Evolutionary conservation across 2,888 invertebrate genomes (phyloP), one percentile per base, ranked within the genome.

Genomic region (Yponomeuta cagnagella): DNA sequence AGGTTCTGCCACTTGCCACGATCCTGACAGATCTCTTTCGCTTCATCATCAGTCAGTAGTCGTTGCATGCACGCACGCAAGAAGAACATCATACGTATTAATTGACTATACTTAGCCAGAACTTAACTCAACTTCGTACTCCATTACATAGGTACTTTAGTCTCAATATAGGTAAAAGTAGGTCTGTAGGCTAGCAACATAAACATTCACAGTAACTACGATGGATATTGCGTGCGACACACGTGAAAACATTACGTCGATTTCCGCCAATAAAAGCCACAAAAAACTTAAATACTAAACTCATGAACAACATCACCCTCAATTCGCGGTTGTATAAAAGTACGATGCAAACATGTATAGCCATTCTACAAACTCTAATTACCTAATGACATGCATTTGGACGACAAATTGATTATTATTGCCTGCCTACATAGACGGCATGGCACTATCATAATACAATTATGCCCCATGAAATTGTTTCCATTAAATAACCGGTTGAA

Each of bases 401-500:
- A 68, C 12, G 67, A 33, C 67, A 67, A 67, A 67, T 67, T 67
- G 67, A 67, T 43, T 67, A 43, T 67, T 33, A 67, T 67, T n/a
- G 67, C 12, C 37, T 67, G 67, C 37, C 37, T 67, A 67, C 33
- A 67, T 33, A 37, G 67, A 37, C 67, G 67, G 67, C 43, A 58
- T 58, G 52, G 15, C 67, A 33, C 67, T 67, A 37, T 67, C 67
- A 67, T 43, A 67, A 67, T 67, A 67, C 67, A 67, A 67, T 67
- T 67, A 67, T n/a, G n/a, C 67, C 67, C 43, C 43, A 67, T 67
- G 67, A 67, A 33, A 37, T 12, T 33, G 48, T n/a, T 67, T 2
- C 30, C 33, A 67, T 79, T 77, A 77, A 80, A 77, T 77, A 76
- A 75, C 76, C 75, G 72, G 77, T 75, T 72, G 73, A 74, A 77